phyloP scores from a whole-genome alignment of 2,113 vertebrate genomes.

The Merops nubicus region DNA sequence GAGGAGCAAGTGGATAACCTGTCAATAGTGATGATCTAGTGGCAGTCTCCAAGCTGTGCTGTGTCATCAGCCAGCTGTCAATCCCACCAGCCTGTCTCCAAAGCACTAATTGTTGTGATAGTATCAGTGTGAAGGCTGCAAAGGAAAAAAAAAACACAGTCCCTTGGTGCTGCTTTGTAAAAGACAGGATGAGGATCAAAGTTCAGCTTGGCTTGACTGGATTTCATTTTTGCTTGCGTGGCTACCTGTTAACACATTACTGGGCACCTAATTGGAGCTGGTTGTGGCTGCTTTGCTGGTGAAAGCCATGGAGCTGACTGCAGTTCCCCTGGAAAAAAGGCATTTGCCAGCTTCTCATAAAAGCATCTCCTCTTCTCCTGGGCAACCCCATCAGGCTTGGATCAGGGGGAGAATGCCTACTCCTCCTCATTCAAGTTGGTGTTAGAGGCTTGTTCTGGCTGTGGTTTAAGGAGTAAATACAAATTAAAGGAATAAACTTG shows the following conservation, averaged over 20 bases:
- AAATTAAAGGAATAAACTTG: background rate
- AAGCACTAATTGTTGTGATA: slow-evolving; percentile 63
- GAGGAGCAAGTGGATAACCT: slow-evolving; percentile 33
- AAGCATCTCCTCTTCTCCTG: background rate
- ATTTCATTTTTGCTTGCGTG: slow-evolving; percentile 8
- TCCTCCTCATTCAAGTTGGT: background rate
- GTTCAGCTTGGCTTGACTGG: slow-evolving; percentile 33
- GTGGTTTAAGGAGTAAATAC: background rate
- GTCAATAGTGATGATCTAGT: slow-evolving; percentile 65
- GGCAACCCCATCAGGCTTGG: background rate
- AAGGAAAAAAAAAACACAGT: slow-evolving; percentile 14
- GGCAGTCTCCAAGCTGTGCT: slow-evolving; percentile 51
- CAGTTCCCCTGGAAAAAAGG: background rate
- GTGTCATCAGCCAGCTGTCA: slow-evolving; percentile 64
- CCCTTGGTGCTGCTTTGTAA: slow-evolving; percentile 21
- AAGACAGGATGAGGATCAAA: slow-evolving; percentile 32
- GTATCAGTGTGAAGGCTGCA: slow-evolving; percentile 42
- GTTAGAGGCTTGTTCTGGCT: background rate
- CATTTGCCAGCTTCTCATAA: background rate
- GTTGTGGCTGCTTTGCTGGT: slow-evolving; percentile 12
- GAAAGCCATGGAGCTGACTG: background rate
- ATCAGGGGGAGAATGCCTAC: background rate
- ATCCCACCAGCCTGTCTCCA: slow-evolving; percentile 27
- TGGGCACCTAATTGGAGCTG: background rate
- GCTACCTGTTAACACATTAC: slow-evolving; percentile 34